Percentiles rank a stretch among this genome's conserved stretches.
Evolutionary conservation across 2,888 invertebrate genomes (phyloP).

Genomic region (Ennomos quercinarius): DNA sequence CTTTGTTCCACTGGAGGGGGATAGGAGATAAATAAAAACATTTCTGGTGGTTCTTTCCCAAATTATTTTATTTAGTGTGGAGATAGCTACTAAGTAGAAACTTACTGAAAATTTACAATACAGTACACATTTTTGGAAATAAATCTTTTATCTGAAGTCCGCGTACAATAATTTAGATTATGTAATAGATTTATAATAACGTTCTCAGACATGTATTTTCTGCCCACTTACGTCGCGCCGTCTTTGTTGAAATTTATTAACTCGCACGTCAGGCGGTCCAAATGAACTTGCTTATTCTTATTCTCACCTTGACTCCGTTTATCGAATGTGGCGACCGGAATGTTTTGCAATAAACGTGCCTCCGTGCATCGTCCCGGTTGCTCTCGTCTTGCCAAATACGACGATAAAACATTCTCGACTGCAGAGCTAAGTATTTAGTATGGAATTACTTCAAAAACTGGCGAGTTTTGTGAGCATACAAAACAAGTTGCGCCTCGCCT

Average conservation of each 20-base stretch:
- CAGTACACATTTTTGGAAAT: too few species aligned
- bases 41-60: too few species aligned
- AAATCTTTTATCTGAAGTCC: too few species aligned
- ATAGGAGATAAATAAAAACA: too few species aligned
- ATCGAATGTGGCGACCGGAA: conserved; percentile 43
- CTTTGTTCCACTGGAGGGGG: too few species aligned
- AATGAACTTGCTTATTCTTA: conserved; percentile 39
- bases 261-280: conserved; percentile 15
- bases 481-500: too few species aligned
- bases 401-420: conserved; percentile 5
- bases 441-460: too few species aligned
- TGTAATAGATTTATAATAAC: not conserved
- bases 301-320: conserved; percentile 57
- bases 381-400: conserved; percentile 32
- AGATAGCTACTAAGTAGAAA: too few species aligned
- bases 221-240: conserved; percentile 17
- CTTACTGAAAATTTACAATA: too few species aligned
- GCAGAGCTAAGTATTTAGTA: not conserved
- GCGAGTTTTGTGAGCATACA: not conserved
- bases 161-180: not conserved
- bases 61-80: too few species aligned
- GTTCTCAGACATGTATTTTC: not conserved
- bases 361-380: conserved; percentile 29
- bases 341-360: conserved; percentile 36
- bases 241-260: conserved; percentile 23